A percentile compares a stretch with the other conserved stretches of the same genome.
Conservation (phyloP, 2,113 vertebrate species). For the Gobiocypris rarus region DNA sequence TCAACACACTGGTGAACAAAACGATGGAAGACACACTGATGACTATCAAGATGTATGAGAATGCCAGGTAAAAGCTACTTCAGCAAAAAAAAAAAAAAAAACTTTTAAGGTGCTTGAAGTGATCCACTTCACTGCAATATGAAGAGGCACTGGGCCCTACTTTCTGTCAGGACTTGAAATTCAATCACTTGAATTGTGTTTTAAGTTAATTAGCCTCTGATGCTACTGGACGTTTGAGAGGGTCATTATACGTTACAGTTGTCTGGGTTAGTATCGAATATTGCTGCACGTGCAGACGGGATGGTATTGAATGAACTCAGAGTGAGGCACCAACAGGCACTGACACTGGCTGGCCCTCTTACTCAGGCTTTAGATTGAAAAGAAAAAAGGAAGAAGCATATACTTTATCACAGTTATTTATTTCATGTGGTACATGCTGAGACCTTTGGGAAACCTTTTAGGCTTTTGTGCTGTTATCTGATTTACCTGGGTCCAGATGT, state of each 20-base stretch:
- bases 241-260: background rate
- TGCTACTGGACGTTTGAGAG: background rate
- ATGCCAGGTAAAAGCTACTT: slow-evolving; percentile 80
- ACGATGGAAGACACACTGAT: slow-evolving; percentile 98
- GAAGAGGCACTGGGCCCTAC: background rate
- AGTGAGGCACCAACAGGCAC: background rate
- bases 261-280: slow-evolving; percentile 2
- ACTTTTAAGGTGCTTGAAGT: background rate
- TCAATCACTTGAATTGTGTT: slow-evolving; percentile 7
- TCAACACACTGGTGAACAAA: slow-evolving; percentile 96
- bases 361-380: slow-evolving; percentile 9
- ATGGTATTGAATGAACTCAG: background rate
- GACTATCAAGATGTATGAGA: slow-evolving; percentile 96
- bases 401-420: background rate
- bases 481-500: background rate
- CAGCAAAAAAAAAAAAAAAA: too few relatives aligned
- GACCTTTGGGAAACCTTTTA: background rate
- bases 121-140: background rate
- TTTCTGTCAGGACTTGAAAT: slow-evolving; percentile 28
- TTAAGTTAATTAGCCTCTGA: slow-evolving; percentile 15
- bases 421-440: background rate
- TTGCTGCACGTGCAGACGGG: background rate
- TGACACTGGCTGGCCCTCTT: background rate
- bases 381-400: background rate
- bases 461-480: background rate